Percentiles rank a stretch among this genome's conserved stretches.
phyloP scores from a whole-genome alignment of 1,140 invertebrate genomes.

The Gonioctena quinquepunctata region DNA sequence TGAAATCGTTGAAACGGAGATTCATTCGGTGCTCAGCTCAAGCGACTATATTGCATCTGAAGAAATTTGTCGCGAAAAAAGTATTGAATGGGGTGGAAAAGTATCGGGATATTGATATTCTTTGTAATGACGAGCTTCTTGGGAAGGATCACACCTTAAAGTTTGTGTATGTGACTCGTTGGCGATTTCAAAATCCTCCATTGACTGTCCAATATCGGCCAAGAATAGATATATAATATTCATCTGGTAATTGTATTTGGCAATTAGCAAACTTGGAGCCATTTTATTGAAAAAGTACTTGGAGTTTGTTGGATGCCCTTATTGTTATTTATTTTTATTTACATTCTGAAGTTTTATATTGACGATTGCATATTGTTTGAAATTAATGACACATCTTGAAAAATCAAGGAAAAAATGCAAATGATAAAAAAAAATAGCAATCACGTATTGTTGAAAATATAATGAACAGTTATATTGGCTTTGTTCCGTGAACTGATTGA shows the following conservation, averaged over 20 bases:
- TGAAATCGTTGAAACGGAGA: conserved; percentile 83
- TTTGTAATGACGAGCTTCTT: conserved; percentile 97
- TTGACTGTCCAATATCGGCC: conserved; percentile 82
- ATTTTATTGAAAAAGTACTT: not conserved
- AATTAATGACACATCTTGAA: no score
- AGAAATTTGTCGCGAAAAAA: conserved; percentile 97
- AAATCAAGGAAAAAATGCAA: no score
- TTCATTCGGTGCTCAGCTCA: conserved; percentile 94
- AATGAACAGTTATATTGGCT: no score
- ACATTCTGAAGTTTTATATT: not conserved
- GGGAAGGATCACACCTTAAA: conserved; percentile 99
- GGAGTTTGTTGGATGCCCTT: not conserved
- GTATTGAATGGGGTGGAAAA: conserved; percentile 87
- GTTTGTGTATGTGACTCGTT: conserved; percentile 97
- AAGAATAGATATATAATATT: conserved; percentile 51
- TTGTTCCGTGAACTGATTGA: no score
- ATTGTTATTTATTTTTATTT: not conserved
- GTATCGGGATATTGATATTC: conserved; percentile 97
- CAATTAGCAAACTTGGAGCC: not conserved
- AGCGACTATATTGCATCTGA: conserved; percentile 94
- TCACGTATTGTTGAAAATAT: no score
- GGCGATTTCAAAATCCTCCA: conserved; percentile 92
- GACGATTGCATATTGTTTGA: no score
- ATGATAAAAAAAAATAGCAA: no score
- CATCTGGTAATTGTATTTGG: not conserved